Evolutionary conservation across 1,140 invertebrate genomes (phyloP), one percentile per base, ranked within the genome.

Genomic region (Aricia agestis): DNA sequence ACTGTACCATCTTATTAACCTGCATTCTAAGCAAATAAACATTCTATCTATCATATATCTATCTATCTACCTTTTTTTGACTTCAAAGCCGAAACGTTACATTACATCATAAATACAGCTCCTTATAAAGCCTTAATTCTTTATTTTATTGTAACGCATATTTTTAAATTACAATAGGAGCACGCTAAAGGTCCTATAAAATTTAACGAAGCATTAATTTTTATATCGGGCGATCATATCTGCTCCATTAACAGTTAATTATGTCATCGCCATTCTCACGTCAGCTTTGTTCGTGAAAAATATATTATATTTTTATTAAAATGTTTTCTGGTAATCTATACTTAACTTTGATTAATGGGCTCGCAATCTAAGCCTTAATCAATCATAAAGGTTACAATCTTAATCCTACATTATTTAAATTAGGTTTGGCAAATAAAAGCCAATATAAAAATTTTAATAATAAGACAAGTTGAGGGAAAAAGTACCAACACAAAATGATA

Each of bases 171-270:
- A 52, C 45, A 52, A 52, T 52, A 52, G 45, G 45, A 52, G 11
- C 45, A 52, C 45, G 45, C 42, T 45, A 45, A 45, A 45, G 11
- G 45, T 52, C 45, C 45, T 15, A 52, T 52, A 52, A 52, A 52
- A 52, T 52, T 52, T 52, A 52, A 52, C 45, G 45, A 52, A 52
- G 45, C 45, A 13, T 52, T 52, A 52, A 52, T 52, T 52, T 52
- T 52, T 52, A 52, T 52, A 52, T 52, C 45, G 45, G 45, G 11
- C 13, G 45, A 52, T 52, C 13, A 52, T 52, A 52, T 52, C 45
- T 52, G 45, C 45, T 52, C 45, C 45, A 52, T 52, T 52, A 13
- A 52, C 45, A 15, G 45, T 13, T 52, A 52, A 52, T 52, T 52
- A 52, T 52, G 45, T 52, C 45, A 52, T 52, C 13, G 45, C 45